Base-by-base conservation (phyloP, 1,140 invertebrate genomes). In the Chlorops oryzae region DNA sequence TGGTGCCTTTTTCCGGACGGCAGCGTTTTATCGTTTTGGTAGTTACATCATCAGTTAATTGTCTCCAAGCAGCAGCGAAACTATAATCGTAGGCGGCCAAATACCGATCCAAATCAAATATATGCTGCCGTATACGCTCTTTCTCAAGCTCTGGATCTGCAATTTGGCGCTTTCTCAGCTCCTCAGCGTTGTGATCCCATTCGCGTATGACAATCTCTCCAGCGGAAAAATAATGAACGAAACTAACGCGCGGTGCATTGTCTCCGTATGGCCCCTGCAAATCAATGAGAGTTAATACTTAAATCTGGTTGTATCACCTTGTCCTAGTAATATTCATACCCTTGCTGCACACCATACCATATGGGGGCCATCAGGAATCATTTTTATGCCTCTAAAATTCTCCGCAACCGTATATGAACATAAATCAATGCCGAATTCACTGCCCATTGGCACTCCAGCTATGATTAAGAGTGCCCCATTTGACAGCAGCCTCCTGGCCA, bases 311-410 rank as follows among this genome's bases (percentile, higher is more conserved):
- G n/a, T n/a, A n/a, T n/a, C n/a, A n/a, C n/a, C n/a, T n/a, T n/a
- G n/a, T n/a, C n/a, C n/a, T n/a, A n/a, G n/a, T n/a, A n/a, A n/a
- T n/a, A n/a, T n/a, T n/a, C n/a, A n/a, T n/a, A n/a, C n/a, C n/a
- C n/a, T n/a, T n/a, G 77, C 73, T 45, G 77, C 73, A 51, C 90
- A 94, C 68, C 90, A 96, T 7, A 98, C 77, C 69, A 89, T 98
- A 75, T 99, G 96, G 47, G 97, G 73, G 17, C 96, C 96, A 13
- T 92, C 91, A 2, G 96, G 96, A 55, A 99, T 98, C 93, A 99
- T 96, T 81, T 98, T 99, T 28, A 99, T 81, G 13, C 96, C 96
- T 53, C 86, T 82, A 73, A 98, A 99, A 69, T 89, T 89, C 52
- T 88, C 83, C 5, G 86, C 92, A n/a, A 88, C 89, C 54, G 84